Evolutionary conservation across 2,888 invertebrate genomes (phyloP).

Genomic region (Aricia artaxerxes): DNA sequence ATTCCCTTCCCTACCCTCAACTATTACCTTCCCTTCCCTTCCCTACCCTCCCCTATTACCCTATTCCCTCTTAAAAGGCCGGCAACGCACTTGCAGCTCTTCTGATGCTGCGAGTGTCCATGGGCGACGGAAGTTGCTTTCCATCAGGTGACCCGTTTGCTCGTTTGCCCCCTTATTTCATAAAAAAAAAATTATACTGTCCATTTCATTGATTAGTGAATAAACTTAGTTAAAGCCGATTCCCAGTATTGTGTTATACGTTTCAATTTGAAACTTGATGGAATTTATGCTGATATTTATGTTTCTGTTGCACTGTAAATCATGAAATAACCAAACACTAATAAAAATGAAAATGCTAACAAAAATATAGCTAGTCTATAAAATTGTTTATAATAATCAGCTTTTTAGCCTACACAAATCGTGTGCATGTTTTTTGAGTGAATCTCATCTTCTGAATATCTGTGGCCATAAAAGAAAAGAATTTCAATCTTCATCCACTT

Average conservation of each 20-base stretch:
- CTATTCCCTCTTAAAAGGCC: too few relatives aligned
- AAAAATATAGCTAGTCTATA: background rate
- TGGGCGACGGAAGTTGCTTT: too few relatives aligned
- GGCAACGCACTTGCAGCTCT: too few relatives aligned
- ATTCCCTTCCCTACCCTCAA: too few relatives aligned
- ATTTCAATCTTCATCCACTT: background rate
- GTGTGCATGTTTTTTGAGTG: background rate
- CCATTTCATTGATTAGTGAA: background rate
- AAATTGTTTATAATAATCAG: background rate
- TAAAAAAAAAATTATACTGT: too few relatives aligned
- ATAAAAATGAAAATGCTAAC: background rate
- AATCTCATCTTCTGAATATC: background rate
- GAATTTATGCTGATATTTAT: background rate
- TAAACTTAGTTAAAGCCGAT: background rate
- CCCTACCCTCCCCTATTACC: too few relatives aligned
- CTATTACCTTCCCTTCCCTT: too few relatives aligned
- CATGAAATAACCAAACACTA: background rate
- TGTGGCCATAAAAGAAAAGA: conserved; percentile 5
- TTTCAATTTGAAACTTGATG: background rate
- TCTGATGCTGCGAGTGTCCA: too few relatives aligned
- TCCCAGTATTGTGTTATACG: background rate
- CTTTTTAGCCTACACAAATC: background rate
- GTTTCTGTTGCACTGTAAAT: background rate
- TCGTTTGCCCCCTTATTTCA: too few relatives aligned
- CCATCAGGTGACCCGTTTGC: too few relatives aligned